Conservation (phyloP, 2,113 vertebrate genomes). For the Gorsachius goisagi region DNA sequence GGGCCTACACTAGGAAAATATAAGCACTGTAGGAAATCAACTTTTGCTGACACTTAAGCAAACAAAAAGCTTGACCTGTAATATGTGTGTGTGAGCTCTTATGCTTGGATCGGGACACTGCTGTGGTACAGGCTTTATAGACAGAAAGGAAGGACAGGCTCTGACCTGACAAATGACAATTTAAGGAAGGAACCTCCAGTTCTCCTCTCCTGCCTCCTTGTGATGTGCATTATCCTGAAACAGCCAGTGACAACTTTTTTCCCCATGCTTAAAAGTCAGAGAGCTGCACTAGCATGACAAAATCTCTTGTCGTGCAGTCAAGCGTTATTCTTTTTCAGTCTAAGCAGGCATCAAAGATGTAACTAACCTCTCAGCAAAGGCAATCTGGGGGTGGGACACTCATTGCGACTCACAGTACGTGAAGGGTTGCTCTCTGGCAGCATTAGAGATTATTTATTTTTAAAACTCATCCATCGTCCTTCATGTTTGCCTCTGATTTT, state of each 20-base stretch:
- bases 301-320: neutral
- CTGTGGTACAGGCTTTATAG: neutral
- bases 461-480: neutral
- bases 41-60: neutral
- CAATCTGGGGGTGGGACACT: neutral
- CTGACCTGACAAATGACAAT: neutral
- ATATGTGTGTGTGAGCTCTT: neutral
- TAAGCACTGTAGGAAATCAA: neutral
- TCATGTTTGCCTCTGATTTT: neutral
- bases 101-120: neutral
- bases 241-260: neutral
- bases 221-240: neutral
- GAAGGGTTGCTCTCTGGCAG: neutral
- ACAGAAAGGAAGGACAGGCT: neutral
- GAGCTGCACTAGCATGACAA: neutral
- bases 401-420: neutral
- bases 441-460: conserved; percentile 4
- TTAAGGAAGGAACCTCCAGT: neutral
- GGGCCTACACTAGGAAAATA: neutral
- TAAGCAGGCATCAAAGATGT: conserved; percentile 5
- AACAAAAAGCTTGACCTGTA: neutral
- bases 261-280: neutral
- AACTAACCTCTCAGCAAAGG: conserved; percentile 32
- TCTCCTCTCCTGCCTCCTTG: neutral
- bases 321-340: neutral